Evolutionary conservation across 2,113 vertebrate genomes (phyloP), one percentile per base, ranked within the genome.

Genomic region (Aspidoscelis tigris): DNA sequence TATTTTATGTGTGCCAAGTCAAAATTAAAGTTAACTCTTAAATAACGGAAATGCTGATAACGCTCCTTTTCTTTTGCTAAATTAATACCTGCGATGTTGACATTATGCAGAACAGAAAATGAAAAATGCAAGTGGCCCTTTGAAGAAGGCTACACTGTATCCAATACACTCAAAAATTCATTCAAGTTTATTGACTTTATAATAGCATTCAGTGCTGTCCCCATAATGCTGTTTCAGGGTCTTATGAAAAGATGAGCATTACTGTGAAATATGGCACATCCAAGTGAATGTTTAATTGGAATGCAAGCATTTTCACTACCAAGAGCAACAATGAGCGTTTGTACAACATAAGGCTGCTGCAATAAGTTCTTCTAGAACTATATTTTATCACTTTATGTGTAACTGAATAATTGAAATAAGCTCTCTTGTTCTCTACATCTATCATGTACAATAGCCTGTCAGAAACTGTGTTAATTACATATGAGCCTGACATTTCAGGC

Each of bases 351-450:
- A 92, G 86, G 76, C 41, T 16, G 81, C 2, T 72, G 44, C 77
- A 86, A 69, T 68, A 84, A 92, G 78, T 88, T 61, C 86, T 81
- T 81, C 55, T 84, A 73, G 88, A 92, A 58, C 16, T 80, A 80
- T 86, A 87, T 92, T 94, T 91, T 89, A 85, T 68, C 89, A 89
- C 76, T 74, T 80, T 89, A 92, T 20, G 81, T 44, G 58, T 83
- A 89, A 87, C 74, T 86, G 43, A 88, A 39, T 84, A 89, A 88
- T 84, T 93, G 81, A 94, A 93, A 90, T 90, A 88, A 92, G 16
- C 84, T 88, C 58, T 58, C 84, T 66, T 84, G 58, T 61, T 64
- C 77, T 86, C 75, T 81, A 90, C 80, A 92, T 43, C 76, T 6
- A 61, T 83, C 87, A 76, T 86, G 92, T 72, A 78, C 89, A 89